Percentiles rank a stretch among this genome's conserved stretches.
Conservation (phyloP, 2,888 invertebrate genomes). For the Thalpophila matura region DNA sequence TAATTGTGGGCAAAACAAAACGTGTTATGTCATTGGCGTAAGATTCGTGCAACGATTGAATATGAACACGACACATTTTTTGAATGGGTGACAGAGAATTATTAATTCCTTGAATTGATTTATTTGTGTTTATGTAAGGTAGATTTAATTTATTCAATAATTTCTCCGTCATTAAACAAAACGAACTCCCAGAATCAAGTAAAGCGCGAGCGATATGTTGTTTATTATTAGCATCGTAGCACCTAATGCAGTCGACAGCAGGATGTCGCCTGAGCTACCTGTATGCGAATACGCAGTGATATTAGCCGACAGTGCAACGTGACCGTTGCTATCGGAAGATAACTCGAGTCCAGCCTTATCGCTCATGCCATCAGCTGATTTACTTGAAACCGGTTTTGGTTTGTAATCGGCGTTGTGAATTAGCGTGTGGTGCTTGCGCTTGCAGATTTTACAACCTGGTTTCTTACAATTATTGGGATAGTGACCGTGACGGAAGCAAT, state of each 20-base stretch:
- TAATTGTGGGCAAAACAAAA: no score
- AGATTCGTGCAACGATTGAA: not conserved
- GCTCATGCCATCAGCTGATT: not conserved
- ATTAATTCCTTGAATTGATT: not conserved
- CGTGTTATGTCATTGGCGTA: not conserved
- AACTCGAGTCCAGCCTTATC: no score
- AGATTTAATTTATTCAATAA: not conserved
- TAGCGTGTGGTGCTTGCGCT: no score
- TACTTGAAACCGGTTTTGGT: not conserved
- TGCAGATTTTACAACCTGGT: no score
- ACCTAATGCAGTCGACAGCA: not conserved
- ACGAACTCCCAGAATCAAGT: not conserved
- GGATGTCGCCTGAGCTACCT: not conserved
- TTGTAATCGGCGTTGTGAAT: no score
- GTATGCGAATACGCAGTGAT: not conserved
- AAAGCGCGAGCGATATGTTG: slow-evolving; percentile 1
- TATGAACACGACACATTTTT: not conserved
- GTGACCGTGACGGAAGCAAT: no score
- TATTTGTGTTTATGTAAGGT: not conserved
- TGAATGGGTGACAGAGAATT: not conserved
- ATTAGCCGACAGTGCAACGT: not conserved
- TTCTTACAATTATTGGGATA: no score
- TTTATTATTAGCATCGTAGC: not conserved
- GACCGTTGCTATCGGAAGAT: not conserved
- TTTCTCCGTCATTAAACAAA: not conserved